Evolutionary conservation across 1,140 invertebrate species (phyloP).

Genomic region (Aphis craccivora): DNA sequence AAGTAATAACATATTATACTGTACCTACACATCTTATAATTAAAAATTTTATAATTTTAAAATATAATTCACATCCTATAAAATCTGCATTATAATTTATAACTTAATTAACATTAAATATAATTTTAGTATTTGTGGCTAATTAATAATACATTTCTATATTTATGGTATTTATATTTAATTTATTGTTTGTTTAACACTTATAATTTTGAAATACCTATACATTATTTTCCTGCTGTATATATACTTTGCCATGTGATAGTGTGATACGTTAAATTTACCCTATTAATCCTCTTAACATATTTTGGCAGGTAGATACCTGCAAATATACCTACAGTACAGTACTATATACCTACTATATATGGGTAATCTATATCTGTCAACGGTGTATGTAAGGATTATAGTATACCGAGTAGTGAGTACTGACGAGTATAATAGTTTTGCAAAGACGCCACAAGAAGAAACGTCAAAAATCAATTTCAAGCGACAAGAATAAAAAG

Average conservation of each 20-base stretch:
- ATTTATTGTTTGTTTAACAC: neutral
- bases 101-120: neutral
- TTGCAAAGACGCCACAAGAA: conserved; percentile 34
- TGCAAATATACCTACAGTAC: neutral
- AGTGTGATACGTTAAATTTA: neutral
- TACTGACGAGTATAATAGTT: conserved; percentile 31
- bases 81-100: neutral
- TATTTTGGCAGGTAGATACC: neutral
- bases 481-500: conserved; percentile 4
- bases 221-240: neutral
- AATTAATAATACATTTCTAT: neutral
- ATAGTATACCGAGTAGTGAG: neutral
- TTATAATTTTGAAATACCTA: neutral
- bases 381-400: neutral
- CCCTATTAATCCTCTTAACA: neutral
- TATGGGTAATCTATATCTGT: too few relatives aligned
- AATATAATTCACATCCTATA: neutral
- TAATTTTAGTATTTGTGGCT: neutral
- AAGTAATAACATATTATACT: neutral
- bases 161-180: neutral
- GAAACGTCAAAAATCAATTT: conserved; percentile 55
- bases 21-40: neutral
- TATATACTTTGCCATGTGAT: neutral
- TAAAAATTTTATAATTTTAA: neutral
- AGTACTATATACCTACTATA: neutral